Percentiles rank a stretch among this genome's conserved stretches.
Evolutionary conservation across 2,888 invertebrate species (phyloP).

Genomic region (Chironomus tentans): DNA sequence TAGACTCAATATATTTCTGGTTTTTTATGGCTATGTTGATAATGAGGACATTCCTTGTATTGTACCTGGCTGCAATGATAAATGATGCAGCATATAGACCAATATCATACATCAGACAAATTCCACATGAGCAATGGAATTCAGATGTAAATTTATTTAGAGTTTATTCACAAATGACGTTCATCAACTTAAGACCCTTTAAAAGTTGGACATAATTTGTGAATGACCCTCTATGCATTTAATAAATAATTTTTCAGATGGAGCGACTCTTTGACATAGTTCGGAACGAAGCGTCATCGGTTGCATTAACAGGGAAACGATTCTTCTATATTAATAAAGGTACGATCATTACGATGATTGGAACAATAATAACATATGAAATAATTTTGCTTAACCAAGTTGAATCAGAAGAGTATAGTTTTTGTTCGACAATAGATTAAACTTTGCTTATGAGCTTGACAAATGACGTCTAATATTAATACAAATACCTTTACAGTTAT

Average conservation of each 20-base stretch:
- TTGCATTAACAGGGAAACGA: not conserved
- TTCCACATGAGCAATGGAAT: not conserved
- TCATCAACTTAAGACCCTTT: no score
- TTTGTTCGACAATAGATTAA: no score
- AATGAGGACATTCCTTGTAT: not conserved
- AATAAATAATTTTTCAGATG: not conserved
- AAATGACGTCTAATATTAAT: no score
- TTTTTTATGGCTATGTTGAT: not conserved
- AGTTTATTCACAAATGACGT: no score
- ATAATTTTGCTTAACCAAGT: not conserved
- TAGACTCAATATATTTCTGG: not conserved
- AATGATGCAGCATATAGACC: not conserved
- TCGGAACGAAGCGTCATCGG: not conserved
- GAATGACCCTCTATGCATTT: no score
- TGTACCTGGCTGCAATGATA: not conserved
- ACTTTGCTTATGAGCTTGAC: no score
- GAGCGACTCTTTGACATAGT: conserved; percentile 3
- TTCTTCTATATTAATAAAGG: not conserved
- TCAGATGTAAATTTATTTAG: not conserved
- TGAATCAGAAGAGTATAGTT: no score
- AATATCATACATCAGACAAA: not conserved
- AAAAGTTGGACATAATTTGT: no score
- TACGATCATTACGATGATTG: not conserved
- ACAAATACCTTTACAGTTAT: no score
- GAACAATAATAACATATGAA: conserved; percentile 22